Conservation (phyloP, 2,797 vertebrate species). For the Alectoris magna region DNA sequence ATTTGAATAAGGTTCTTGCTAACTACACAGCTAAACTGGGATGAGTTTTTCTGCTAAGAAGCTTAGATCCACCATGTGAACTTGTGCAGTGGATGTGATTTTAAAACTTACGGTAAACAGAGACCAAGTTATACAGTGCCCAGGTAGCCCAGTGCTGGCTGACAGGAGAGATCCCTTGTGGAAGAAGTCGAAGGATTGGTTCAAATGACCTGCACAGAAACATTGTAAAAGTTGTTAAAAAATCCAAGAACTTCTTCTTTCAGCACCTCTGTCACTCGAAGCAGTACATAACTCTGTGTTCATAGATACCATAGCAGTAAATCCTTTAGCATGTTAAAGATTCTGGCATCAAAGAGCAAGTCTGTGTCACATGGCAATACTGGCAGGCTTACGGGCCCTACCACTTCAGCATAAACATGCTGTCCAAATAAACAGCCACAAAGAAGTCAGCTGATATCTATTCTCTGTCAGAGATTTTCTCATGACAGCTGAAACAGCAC, state of each 20-base stretch:
- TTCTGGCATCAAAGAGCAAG: not conserved
- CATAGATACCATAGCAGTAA: not conserved
- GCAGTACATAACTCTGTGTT: not conserved
- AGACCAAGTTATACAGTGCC: conserved; percentile 97
- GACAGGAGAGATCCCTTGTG: conserved; percentile 93
- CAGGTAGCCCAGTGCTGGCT: conserved; percentile 99
- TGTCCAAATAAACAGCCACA: not conserved
- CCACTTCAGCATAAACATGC: not conserved
- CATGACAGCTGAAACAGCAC: not conserved
- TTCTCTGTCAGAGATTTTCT: not conserved
- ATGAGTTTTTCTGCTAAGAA: not conserved
- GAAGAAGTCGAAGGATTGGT: conserved; percentile 95
- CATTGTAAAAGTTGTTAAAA: conserved; percentile 2
- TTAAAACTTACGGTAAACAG: conserved; percentile 94
- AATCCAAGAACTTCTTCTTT: not conserved
- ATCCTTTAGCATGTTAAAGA: not conserved
- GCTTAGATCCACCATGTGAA: not conserved
- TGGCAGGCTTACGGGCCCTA: not conserved
- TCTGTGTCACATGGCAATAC: not conserved
- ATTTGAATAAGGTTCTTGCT: not conserved
- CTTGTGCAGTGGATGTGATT: not conserved
- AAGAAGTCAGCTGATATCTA: not conserved
- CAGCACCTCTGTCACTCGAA: not conserved
- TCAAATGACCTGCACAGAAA: conserved; percentile 91
- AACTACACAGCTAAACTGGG: not conserved